phyloP scores from a whole-genome alignment of 2,888 invertebrate species.

The Tenthredo notha region DNA sequence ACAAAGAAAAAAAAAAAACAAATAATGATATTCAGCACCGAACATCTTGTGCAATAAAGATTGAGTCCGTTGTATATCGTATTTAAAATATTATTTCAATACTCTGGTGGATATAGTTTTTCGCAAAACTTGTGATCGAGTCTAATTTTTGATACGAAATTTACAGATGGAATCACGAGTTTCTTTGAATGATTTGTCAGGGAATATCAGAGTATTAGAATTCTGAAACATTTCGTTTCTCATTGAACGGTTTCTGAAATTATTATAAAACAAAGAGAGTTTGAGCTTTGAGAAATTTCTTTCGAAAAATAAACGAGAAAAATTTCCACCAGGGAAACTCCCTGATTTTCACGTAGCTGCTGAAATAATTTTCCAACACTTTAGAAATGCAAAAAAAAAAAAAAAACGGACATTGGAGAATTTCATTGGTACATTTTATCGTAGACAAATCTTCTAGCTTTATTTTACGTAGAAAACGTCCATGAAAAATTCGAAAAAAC shows the following conservation, averaged over 20 bases:
- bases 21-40: background rate
- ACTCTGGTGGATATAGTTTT: background rate
- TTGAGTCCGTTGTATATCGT: conserved; percentile 21
- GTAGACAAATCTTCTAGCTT: too few relatives aligned
- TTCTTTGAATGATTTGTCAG: background rate
- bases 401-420: too few relatives aligned
- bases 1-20: too few relatives aligned
- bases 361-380: background rate
- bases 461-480: too few relatives aligned
- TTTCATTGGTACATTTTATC: too few relatives aligned
- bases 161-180: too few relatives aligned
- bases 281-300: background rate
- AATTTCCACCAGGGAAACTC: background rate
- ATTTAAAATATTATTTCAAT: conserved; percentile 16
- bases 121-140: background rate
- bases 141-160: background rate
- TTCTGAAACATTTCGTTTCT: background rate
- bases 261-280: background rate
- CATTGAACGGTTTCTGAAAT: background rate
- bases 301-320: background rate
- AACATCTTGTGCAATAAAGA: conserved; percentile 40
- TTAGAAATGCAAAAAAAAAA: too few relatives aligned
- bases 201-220: background rate
- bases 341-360: background rate
- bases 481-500: too few relatives aligned